Conservation (phyloP, 2,113 vertebrate species). For the Sander vitreus region DNA sequence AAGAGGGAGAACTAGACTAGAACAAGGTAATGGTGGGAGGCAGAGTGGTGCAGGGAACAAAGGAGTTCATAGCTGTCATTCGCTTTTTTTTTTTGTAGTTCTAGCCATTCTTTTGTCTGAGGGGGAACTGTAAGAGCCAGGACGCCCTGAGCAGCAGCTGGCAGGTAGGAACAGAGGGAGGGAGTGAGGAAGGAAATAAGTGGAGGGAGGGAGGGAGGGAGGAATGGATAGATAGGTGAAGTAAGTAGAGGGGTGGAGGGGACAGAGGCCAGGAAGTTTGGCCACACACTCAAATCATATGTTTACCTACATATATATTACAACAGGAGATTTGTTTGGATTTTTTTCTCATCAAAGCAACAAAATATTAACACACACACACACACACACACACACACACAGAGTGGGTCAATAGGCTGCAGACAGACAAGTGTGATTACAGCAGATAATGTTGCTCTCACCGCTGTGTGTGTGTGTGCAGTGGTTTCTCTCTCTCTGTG, state of each 20-base stretch:
- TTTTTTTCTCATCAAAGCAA: not conserved
- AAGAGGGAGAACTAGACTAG: slow-evolving; percentile 25
- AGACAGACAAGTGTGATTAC: slow-evolving; percentile 97
- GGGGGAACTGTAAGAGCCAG: slow-evolving; percentile 63
- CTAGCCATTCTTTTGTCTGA: slow-evolving; percentile 72
- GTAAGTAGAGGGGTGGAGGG: slow-evolving; percentile 1
- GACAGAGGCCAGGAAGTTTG: slow-evolving; percentile 8
- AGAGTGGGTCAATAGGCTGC: slow-evolving; percentile 88
- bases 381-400: slow-evolving; percentile 49
- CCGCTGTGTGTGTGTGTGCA: slow-evolving; percentile 75
- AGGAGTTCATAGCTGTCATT: slow-evolving; percentile 64
- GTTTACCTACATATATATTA: not conserved
- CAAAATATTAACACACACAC: slow-evolving; percentile 21
- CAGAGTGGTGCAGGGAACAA: slow-evolving; percentile 64
- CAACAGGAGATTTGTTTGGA: not conserved
- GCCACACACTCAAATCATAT: not conserved
- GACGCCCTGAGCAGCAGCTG: slow-evolving; percentile 89
- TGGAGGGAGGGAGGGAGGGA: not conserved
- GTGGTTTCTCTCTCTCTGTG: slow-evolving; percentile 74
- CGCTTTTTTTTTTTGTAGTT: slow-evolving; percentile 56
- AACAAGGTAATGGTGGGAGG: slow-evolving; percentile 57
- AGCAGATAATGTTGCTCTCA: slow-evolving; percentile 93
- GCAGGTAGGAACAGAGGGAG: slow-evolving; percentile 83
- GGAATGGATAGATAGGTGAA: slow-evolving; percentile 15
- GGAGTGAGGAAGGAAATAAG: not conserved